Evolutionary conservation across 2,113 vertebrate species (phyloP).

Genomic region (Myodes glareolus): DNA sequence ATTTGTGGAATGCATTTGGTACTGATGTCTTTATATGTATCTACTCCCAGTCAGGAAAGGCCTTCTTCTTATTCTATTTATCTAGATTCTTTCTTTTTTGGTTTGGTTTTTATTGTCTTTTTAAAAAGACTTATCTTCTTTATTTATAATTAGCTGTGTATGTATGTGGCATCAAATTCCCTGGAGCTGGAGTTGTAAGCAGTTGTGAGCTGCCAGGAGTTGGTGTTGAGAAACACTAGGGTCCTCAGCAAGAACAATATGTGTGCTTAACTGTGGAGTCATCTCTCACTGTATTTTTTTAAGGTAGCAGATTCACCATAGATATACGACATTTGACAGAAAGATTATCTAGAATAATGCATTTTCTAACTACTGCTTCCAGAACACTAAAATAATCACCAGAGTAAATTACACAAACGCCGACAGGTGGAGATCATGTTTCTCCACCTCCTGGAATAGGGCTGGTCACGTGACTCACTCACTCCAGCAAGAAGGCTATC

Average conservation of each 20-base stretch:
- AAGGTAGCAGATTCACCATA: not conserved
- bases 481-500: not conserved
- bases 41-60: not conserved
- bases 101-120: not conserved
- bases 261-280: not conserved
- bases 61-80: not conserved
- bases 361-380: conserved; percentile 8
- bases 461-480: not conserved
- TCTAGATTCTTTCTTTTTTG: not conserved
- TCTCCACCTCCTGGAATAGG: not conserved
- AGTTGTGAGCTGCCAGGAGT: not conserved
- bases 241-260: not conserved
- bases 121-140: not conserved
- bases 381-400: not conserved
- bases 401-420: not conserved
- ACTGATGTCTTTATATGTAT: not conserved
- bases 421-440: not conserved
- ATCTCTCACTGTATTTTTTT: not conserved
- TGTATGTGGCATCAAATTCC: not conserved
- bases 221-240: not conserved
- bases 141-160: not conserved
- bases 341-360: not conserved
- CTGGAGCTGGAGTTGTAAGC: not conserved
- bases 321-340: not conserved
- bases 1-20: not conserved